phyloP scores from a whole-genome alignment of 1,140 invertebrate species.

The Leptinotarsa lineolata region DNA sequence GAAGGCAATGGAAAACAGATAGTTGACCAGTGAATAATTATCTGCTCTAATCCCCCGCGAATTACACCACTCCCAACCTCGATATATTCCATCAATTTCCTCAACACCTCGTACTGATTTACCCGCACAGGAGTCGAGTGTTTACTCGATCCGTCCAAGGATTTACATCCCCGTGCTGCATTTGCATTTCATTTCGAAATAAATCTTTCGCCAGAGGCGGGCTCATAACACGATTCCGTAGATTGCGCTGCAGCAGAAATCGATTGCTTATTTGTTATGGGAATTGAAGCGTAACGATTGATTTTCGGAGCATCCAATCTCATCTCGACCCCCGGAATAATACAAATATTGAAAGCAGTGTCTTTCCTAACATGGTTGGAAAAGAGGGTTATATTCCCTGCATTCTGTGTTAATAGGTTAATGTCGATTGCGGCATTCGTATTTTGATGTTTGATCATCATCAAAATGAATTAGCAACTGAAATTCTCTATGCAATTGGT shows the following conservation, averaged over 20 bases:
- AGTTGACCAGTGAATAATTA: too few relatives aligned
- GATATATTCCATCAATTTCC: too few relatives aligned
- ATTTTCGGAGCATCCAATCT: neutral
- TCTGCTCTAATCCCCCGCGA: too few relatives aligned
- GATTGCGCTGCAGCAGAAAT: slow-evolving; percentile 1
- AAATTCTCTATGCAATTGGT: too few relatives aligned
- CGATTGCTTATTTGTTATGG: slow-evolving; percentile 8
- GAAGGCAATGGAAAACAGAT: too few relatives aligned
- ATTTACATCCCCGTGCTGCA: neutral
- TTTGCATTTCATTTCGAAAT: slow-evolving; percentile 1
- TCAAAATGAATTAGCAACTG: too few relatives aligned
- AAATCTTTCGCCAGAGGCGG: neutral
- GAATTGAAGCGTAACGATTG: slow-evolving; percentile 1
- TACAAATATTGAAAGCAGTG: slow-evolving; percentile 1
- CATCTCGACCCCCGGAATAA: neutral
- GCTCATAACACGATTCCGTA: slow-evolving; percentile 2
- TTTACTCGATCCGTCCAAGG: neutral
- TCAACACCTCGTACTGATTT: too few relatives aligned
- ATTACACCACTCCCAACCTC: too few relatives aligned
- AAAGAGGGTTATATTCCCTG: neutral
- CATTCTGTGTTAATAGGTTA: too few relatives aligned
- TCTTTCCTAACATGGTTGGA: neutral
- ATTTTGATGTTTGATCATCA: too few relatives aligned
- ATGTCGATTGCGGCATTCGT: too few relatives aligned
- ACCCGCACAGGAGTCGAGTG: too few relatives aligned